Base-by-base conservation (phyloP, 2,113 vertebrate genomes). In the Rattus norvegicus region DNA sequence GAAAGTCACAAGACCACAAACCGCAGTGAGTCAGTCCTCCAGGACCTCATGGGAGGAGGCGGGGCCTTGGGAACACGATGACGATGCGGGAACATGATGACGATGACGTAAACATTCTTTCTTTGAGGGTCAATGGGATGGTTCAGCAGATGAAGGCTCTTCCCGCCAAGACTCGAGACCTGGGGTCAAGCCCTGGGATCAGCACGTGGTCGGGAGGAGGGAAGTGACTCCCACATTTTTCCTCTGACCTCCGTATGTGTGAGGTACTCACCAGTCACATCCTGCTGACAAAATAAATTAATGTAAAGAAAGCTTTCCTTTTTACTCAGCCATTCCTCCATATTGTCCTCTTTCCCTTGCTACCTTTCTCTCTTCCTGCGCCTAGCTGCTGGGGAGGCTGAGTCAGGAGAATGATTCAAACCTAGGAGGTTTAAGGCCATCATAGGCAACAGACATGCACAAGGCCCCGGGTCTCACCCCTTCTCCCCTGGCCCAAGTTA, bases 331-430 rank as follows among this genome's bases (percentile, higher is more conserved):
- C 7, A 36, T 90, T 28, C 79, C 6, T 52, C 79, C 4, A 0
- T 7, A 14, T 85, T 93, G 90, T 89, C n/a, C 80, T 90, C 2
- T 85, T 86, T 91, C 95, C 26, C 7, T 84, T 83, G 79, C 43
- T 47, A 52, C 5, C 4, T 39, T 61, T 7, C 1, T 65, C 0
- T 81, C 88, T 92, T 5, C 73, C 79, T 26, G 91, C 19, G 59
- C 49, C 69, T 30, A 56, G 49, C 49, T 54, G 11, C 49, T 28
- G 11, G 22, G 13, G 69, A 39, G 86, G 67, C 52, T 54, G 20
- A 72, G 86, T 49, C 33, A n/a, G 65, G 84, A 30, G 17, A 5
- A 69, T 69, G 26, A 5, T 33, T 30, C 67, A 67, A 36, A 43
- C 22, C 39, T 43, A 47, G 24, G 28, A 49, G 26, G 26, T 87